Base-by-base conservation (phyloP, 2,888 invertebrate species). In the Microctonus aethiopoides region DNA sequence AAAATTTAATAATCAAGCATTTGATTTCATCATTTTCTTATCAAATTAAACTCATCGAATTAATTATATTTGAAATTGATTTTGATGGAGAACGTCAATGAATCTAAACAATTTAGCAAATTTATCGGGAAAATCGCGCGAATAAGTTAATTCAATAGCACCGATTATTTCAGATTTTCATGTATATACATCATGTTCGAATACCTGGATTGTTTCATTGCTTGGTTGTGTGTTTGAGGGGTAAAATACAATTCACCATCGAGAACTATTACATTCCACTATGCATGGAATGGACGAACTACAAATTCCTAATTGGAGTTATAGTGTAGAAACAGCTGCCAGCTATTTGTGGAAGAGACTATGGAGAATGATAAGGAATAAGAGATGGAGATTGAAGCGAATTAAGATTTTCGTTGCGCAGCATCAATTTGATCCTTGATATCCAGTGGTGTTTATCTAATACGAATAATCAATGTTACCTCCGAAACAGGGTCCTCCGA, bases 221-320 rank as follows among this genome's bases (percentile, higher is more conserved):
- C 36, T 16, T 46, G 46, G 24, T 32, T 41, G 56, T 34, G n/a
- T 52, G 13, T 51, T 36, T 13, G 56, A 26, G 52, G 36, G n/a
- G 36, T 64, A 26, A 1, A 10, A 60, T 36, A 61, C 59, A 69
- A 59, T 60, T 68, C 39, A 9, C 69, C 51, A 22, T 69, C 64
- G 60, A 46, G 34, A 59, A 24, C 51, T 41, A 56, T 34, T 7
- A 52, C 59, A 51, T 39, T 59, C 51, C 24, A 59, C 41, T 59
- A 69, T 69, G 24, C 36, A 36, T 59, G 46, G 46, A 69, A 69
- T 59, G 39, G n/a, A 51, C 26, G 24, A 13, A 26, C 56, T 65
- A 24, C 68, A 51, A 57, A 68, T 68, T 62, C 62, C 62, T 5
- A 32, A 24, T 34, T 32, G 24, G 57, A 11, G 11, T 32, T 51